Evolutionary conservation across 2,888 invertebrate genomes (phyloP).

Genomic region (Panzeria rudis): DNA sequence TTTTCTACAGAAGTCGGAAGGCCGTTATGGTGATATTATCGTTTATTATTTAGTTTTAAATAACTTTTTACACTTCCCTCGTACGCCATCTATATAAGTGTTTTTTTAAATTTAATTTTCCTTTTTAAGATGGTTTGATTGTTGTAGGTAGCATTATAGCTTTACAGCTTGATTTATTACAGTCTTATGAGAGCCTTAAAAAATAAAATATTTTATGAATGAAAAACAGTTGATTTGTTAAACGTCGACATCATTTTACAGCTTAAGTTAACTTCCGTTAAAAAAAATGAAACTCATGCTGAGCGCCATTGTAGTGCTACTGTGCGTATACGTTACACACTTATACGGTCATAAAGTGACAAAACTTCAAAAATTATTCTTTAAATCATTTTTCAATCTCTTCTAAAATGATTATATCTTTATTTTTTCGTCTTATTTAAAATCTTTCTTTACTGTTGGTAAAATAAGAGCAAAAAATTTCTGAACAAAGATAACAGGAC

Average conservation of each 20-base stretch:
- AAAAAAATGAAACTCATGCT: conserved; percentile 26
- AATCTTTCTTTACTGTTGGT: too few relatives aligned
- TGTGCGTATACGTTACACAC: conserved; percentile 42
- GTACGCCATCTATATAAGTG: conserved; percentile 28
- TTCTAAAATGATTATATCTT: conserved; percentile 24
- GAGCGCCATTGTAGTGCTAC: not conserved
- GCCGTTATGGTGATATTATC: too few relatives aligned
- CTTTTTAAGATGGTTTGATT: conserved; percentile 16
- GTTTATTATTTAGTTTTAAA: not conserved
- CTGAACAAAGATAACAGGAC: too few relatives aligned
- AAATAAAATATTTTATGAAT: conserved; percentile 29
- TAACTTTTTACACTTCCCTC: not conserved
- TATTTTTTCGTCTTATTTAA: too few relatives aligned
- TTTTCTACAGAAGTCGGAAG: too few relatives aligned
- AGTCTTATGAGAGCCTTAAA: conserved; percentile 34
- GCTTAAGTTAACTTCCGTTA: conserved; percentile 53
- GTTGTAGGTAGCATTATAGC: conserved; percentile 48
- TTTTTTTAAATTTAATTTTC: conserved; percentile 33
- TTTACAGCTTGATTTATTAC: conserved; percentile 70
- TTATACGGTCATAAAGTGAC: conserved; percentile 16
- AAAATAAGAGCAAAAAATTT: too few relatives aligned
- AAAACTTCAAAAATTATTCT: conserved; percentile 23
- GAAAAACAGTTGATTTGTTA: conserved; percentile 59
- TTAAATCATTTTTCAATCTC: conserved; percentile 54
- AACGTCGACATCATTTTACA: conserved; percentile 53